Evolutionary conservation across 1,140 invertebrate genomes (phyloP), one percentile per base, ranked within the genome.

Genomic region (Octopus bimaculoides): DNA sequence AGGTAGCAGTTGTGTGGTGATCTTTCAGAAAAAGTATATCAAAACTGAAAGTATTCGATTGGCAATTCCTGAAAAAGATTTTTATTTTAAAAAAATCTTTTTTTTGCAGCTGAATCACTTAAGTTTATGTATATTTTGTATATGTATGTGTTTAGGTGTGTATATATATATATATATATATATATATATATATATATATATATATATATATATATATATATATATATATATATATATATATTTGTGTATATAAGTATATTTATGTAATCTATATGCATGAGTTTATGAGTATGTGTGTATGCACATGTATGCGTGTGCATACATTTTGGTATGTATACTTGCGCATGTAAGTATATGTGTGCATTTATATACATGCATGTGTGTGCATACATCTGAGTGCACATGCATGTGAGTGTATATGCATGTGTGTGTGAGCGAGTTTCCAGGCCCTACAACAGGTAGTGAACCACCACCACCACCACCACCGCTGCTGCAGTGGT

Each of bases 181-280:
- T 61, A 61, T 61, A 61, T 61, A 61, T 61, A 61, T 61, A 61
- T 61, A 61, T 61, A 61, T 61, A 61, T 61, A 61, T 61, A 61
- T 61, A 61, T 61, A 61, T 61, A 61, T 61, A 61, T 61, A 61
- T 61, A 61, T 61, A 61, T 8, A 61, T 14, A 61, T 8, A 61
- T 8, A 61, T 61, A 7, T 8, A 61, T 61, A 7, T 61, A 9
- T 61, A 4, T 61, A 61, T 61, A 17, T 61, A 61, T 17, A 61
- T 61, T 61, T 61, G 9, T 9, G 56, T 17, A 9, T 61, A 61
- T 61, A 12, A 61, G 56, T 9, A 9, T 3, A 61, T 61, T 61
- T 1, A 61, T 61, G 17, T 9, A 61, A 61, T 61, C 4, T 12
- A 61, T 61, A 17, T 9, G 56, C 56, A 9, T 12, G 56, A 12